Percentiles rank a stretch among this genome's conserved stretches.
Evolutionary conservation across 1,140 invertebrate species (phyloP).

Genomic region (Tetramorium parvispinum): DNA sequence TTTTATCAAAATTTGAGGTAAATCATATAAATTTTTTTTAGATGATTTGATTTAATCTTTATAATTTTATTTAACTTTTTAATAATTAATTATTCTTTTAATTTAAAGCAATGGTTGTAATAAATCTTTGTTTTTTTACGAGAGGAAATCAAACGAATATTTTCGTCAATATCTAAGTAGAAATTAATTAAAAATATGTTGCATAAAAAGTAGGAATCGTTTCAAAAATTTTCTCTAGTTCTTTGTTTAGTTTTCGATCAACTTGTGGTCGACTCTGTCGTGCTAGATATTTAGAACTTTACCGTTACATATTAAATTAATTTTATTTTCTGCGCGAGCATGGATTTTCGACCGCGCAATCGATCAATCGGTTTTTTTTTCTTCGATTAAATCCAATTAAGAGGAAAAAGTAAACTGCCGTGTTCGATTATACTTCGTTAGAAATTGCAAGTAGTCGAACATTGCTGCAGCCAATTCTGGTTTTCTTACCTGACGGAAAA

Average conservation of each 20-base stretch:
- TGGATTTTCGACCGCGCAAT: slow-evolving; percentile 21
- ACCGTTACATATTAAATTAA: slow-evolving; percentile 24
- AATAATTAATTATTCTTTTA: too few species aligned
- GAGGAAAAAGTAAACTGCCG: slow-evolving; percentile 41
- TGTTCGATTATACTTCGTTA: slow-evolving; percentile 43
- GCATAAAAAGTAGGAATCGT: neutral
- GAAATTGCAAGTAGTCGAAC: slow-evolving; percentile 42
- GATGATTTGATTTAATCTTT: too few species aligned
- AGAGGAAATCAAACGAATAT: neutral
- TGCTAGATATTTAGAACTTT: neutral
- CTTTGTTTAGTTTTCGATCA: neutral
- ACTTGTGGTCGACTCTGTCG: neutral
- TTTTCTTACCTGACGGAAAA: slow-evolving; percentile 38
- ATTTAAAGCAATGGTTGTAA: too few species aligned
- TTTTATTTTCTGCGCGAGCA: neutral
- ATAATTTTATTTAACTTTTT: too few species aligned
- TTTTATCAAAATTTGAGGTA: too few species aligned
- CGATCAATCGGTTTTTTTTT: slow-evolving; percentile 31
- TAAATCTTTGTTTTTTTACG: too few species aligned
- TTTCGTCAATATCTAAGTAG: neutral
- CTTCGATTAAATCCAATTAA: slow-evolving; percentile 43
- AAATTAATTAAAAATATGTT: neutral
- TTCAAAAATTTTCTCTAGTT: neutral
- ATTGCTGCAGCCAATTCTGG: slow-evolving; percentile 34
- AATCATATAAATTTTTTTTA: too few species aligned